Evolutionary conservation across 2,113 vertebrate genomes (phyloP).

Genomic region (Thinocorus orbignyianus): DNA sequence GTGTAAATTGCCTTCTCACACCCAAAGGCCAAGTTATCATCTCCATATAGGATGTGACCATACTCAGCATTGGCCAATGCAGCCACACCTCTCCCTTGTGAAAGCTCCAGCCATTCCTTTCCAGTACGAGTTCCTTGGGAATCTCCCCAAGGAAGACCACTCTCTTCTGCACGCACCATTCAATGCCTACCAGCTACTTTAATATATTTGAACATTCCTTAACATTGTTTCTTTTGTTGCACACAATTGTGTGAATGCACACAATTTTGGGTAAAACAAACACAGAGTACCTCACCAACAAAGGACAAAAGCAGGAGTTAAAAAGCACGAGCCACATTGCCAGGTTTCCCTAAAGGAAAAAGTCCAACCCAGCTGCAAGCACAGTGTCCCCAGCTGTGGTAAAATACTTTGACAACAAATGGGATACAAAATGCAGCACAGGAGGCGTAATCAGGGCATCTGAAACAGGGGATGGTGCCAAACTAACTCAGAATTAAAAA

Average conservation of each 20-base stretch:
- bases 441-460: neutral
- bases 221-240: neutral
- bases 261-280: neutral
- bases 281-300: neutral
- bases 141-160: neutral
- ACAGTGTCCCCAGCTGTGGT: accelerated
- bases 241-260: neutral
- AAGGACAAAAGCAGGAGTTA: neutral
- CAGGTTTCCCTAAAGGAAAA: neutral
- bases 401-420: neutral
- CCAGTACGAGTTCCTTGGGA: neutral
- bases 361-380: neutral
- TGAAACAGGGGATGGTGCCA: neutral
- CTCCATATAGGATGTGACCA: accelerated
- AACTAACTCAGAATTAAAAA: neutral
- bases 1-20: neutral
- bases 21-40: neutral
- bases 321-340: neutral
- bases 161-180: neutral
- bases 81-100: neutral
- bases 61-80: neutral
- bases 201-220: neutral
- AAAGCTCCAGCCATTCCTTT: neutral
- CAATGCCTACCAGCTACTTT: neutral
- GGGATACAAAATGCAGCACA: neutral